phyloP scores from a whole-genome alignment of 2,888 invertebrate species.

The Cheiracanthium punctorium region DNA sequence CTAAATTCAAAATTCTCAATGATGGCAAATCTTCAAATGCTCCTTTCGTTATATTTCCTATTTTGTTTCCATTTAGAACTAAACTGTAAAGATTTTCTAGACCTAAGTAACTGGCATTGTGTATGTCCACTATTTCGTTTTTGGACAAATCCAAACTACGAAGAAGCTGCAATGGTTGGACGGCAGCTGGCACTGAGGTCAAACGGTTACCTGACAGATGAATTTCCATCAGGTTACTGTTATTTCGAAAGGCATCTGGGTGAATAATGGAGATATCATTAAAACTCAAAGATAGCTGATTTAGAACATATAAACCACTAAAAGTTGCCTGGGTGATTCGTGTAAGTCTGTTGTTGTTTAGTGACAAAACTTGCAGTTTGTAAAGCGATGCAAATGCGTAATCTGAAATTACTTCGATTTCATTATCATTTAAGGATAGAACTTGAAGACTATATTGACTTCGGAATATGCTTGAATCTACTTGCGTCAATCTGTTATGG shows the following conservation, averaged over 20 bases:
- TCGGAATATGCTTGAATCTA: slow-evolving; percentile 89
- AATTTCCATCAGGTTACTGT: slow-evolving; percentile 84
- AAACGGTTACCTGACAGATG: slow-evolving; percentile 92
- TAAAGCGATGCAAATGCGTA: slow-evolving; percentile 93
- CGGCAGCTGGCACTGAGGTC: slow-evolving; percentile 86
- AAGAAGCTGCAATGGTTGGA: slow-evolving; percentile 89
- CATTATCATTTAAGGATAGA: slow-evolving; percentile 89
- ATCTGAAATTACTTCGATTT: slow-evolving; percentile 87
- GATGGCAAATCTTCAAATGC: slow-evolving; percentile 87
- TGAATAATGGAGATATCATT: slow-evolving; percentile 90
- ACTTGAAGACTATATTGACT: slow-evolving; percentile 90
- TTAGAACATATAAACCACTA: slow-evolving; percentile 90
- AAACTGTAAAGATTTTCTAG: slow-evolving; percentile 91
- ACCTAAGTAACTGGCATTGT: slow-evolving; percentile 88
- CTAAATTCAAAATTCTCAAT: slow-evolving; percentile 85
- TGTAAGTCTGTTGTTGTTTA: slow-evolving; percentile 88
- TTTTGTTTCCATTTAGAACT: slow-evolving; percentile 91
- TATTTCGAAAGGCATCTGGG: slow-evolving; percentile 84
- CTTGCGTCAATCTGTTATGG: slow-evolving; percentile 86
- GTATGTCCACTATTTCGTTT: slow-evolving; percentile 88
- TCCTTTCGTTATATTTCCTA: slow-evolving; percentile 87
- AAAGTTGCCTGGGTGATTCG: slow-evolving; percentile 91
- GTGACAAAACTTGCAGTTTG: slow-evolving; percentile 90
- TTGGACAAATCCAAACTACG: slow-evolving; percentile 93
- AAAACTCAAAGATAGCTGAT: slow-evolving; percentile 89